Evolutionary conservation across 2,888 invertebrate genomes (phyloP), one percentile per base, ranked within the genome.

Genomic region (Ormyrus labotus): DNA sequence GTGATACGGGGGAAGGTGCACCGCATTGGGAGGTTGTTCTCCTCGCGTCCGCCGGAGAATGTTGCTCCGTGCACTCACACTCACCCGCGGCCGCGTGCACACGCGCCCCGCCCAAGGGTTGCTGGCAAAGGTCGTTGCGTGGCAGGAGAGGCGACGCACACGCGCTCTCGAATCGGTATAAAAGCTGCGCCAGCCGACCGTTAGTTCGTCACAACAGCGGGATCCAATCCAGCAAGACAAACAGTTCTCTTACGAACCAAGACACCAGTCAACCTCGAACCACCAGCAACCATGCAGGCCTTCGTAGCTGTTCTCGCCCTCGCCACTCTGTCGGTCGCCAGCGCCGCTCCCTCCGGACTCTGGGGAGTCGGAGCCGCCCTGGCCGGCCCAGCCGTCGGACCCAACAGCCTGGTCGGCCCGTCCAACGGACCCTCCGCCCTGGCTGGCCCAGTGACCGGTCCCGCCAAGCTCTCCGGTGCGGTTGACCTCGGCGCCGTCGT

Each of bases 401-500:
- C 89, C 4, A 84, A 90, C 6, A 84, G 84, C 7, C 85, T 90
- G 0, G 84, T 87, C 6, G 0, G 90, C 8, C 90, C 90, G 0
- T 72, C 80, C 3, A 84, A 85, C 0, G 90, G 90, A 73, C 88
- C 90, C 0, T 82, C 87, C 0, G 84, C 87, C 0, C 85, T 90
- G 0, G 86, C 89, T 10, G 90, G 90, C 69, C 90, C 90, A 0
- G 85, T 83, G 0, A 85, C 83, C 0, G 90, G 90, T 76, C 90
- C 90, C 5, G 87, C 89, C 10, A 85, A 86, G 45, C 83, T 90
- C 57, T 90, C 90, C 8, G 90, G 90, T 7, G 90, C 90, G 9
- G 90, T 90, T 9, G 90, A 90, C 51, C 88, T 87, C 8, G 90
- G 90, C 1, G 89, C 90, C 8, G 83, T 88, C n/a, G 90, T 90